These are phyloP conservation scores for Etheostoma perlongum DNA, from an alignment of 2,797 vertebrate species.

Conservation along the genomic window DNA sequence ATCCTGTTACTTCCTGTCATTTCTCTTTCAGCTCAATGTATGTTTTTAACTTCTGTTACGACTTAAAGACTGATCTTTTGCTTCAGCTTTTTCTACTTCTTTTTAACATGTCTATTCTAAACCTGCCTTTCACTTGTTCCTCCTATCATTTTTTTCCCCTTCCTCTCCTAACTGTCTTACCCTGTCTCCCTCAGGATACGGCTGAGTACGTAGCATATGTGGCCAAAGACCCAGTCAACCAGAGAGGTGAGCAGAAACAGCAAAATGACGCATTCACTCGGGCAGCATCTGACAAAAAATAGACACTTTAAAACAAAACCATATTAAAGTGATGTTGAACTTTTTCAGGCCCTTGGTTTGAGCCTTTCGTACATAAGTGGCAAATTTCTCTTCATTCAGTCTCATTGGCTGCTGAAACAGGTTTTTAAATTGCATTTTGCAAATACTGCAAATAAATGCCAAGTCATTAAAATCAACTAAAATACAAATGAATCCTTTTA, in stretches of 20 bases:
- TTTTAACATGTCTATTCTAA: constrained; percentile 55
- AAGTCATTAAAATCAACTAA: constrained; percentile 13
- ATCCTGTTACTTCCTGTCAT: constrained; percentile 50
- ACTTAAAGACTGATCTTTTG: constrained; percentile 51
- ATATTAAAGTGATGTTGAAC: not conserved
- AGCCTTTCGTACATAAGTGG: not conserved
- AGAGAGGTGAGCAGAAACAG: constrained; percentile 89
- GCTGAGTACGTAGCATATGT: constrained; percentile 98
- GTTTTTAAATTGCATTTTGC: constrained; percentile 17
- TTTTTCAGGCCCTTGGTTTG: not conserved
- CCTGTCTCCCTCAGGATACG: constrained; percentile 89
- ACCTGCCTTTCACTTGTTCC: constrained; percentile 49
- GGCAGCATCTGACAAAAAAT: constrained; percentile 10
- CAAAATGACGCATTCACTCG: constrained; percentile 29
- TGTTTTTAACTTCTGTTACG: constrained; percentile 52
- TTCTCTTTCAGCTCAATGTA: constrained; percentile 62
- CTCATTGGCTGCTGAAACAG: not conserved
- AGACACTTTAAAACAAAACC: not conserved
- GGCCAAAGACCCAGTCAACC: constrained; percentile 99
- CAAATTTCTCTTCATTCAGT: constrained; percentile 9
- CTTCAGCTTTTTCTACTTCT: constrained; percentile 49
- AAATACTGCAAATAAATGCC: constrained; percentile 17
- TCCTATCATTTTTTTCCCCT: constrained; percentile 33
- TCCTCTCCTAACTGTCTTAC: constrained; percentile 49
- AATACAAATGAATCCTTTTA: constrained; percentile 41